A percentile compares a stretch with the other conserved stretches of the same genome.
These are phyloP conservation scores for Xiphydria camelus DNA, from an alignment of 2,888 invertebrate species.

Conservation along the genomic window DNA sequence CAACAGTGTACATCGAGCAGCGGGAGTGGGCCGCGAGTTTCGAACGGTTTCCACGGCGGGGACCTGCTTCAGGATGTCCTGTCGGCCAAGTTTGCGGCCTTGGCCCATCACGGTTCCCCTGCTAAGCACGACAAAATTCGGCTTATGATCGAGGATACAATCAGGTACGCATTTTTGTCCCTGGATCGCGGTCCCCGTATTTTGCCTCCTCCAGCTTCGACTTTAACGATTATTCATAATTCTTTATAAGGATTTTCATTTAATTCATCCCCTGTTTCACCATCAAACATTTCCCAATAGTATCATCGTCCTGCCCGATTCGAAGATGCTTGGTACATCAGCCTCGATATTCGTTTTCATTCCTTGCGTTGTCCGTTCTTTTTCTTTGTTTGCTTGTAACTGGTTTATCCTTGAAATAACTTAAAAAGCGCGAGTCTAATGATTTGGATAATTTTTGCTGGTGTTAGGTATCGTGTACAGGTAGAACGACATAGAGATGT, in stretches of 20 bases:
- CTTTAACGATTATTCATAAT: not conserved
- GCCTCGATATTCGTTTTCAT: too few species aligned
- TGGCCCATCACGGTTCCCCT: slow-evolving; percentile 34
- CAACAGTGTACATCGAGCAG: slow-evolving; percentile 8
- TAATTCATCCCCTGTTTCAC: not conserved
- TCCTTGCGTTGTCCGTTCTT: too few species aligned
- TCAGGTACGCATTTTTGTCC: slow-evolving; percentile 67
- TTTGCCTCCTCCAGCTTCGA: not conserved
- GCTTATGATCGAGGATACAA: slow-evolving; percentile 67
- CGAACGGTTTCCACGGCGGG: slow-evolving; percentile 49
- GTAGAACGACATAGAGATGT: too few species aligned
- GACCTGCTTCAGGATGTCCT: slow-evolving; percentile 51
- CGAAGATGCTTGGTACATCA: too few species aligned
- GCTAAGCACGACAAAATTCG: slow-evolving; percentile 60
- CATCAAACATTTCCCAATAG: too few species aligned
- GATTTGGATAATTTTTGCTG: too few species aligned
- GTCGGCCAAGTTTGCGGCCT: slow-evolving; percentile 43
- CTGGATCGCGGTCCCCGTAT: slow-evolving; percentile 1
- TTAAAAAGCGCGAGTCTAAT: too few species aligned
- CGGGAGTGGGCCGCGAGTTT: slow-evolving; percentile 16
- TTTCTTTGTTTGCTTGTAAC: too few species aligned
- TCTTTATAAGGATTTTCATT: too few species aligned
- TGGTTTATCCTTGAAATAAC: too few species aligned
- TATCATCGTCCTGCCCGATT: too few species aligned
- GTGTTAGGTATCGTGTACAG: too few species aligned